Evolutionary conservation across 2,797 vertebrate genomes (phyloP), one percentile per base, ranked within the genome.

Genomic region (Neosalanx taihuensis): DNA sequence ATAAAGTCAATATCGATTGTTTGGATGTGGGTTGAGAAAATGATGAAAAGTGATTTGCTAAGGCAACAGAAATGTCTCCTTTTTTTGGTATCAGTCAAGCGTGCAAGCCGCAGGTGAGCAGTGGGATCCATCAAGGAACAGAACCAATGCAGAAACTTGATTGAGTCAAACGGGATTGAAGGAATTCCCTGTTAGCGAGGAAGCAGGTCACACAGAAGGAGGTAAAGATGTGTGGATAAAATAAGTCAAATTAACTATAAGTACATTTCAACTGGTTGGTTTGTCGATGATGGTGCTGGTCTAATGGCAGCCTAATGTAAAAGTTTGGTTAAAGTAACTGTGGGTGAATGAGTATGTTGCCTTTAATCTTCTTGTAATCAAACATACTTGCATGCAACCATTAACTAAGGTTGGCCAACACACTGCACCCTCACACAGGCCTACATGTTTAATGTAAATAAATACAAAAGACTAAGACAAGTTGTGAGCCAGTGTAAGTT

Each of bases 331-430:
- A n/a, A 30, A 61, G 2, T 10, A 61, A 29, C 23, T 61, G 31
- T 71, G 60, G 17, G 49, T 63, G n/a, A 23, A 23, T 69, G 4
- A 58, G n/a, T 31, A 58, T 69, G 67, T 59, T 69, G 75, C 53
- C 64, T 15, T 65, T 62, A 71, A 68, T 66, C 53, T 67, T 41
- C 46, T 26, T 63, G 65, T 41, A 59, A 37, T 67, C 59, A 69
- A 51, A 74, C 67, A 74, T 41, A 62, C 49, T 70, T 62, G 64
- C 70, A 72, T 41, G 10, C 37, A 41, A 12, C 10, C 37, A 41
- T 41, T 41, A 41, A 2, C 10, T 2, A 41, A 41, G 37, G 37
- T 41, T 10, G 7, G 10, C 37, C 37, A 41, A 41, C 37, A 53
- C 35, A 53, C 37, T 62, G 31, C 53, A 33, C 37, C 20, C 9